Percentiles rank a stretch among this genome's conserved stretches.
Conservation (phyloP, 2,888 invertebrate genomes). For the Pteria penguin region DNA sequence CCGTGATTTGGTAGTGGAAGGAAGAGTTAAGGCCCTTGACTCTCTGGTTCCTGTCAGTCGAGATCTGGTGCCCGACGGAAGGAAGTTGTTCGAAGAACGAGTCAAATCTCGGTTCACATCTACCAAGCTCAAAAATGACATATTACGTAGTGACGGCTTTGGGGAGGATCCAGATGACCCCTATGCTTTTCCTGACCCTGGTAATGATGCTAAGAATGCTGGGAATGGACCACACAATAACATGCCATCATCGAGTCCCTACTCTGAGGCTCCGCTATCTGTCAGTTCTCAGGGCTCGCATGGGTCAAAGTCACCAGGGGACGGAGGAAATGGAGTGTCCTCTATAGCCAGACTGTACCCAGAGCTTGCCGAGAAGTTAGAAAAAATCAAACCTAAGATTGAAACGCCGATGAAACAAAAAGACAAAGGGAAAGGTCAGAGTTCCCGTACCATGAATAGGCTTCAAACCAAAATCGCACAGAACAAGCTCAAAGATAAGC, state of each 20-base stretch:
- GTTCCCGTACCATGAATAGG: conserved; percentile 79
- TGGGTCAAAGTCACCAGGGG: conserved; percentile 46
- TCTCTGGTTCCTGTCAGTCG: conserved; percentile 16
- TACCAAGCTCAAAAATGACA: conserved; percentile 30
- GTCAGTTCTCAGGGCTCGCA: conserved; percentile 35
- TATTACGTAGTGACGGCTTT: conserved; percentile 12
- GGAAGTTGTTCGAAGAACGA: conserved; percentile 66
- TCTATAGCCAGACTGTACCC: conserved; percentile 77
- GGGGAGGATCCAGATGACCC: conserved; percentile 73
- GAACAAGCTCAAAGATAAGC: conserved; percentile 79
- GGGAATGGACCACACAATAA: conserved; percentile 44
- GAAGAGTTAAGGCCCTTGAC: conserved; percentile 1
- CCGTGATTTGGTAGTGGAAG: conserved; percentile 9
- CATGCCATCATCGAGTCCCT: conserved; percentile 30
- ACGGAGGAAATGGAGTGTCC: conserved; percentile 52
- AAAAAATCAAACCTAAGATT: conserved; percentile 69
- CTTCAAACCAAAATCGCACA: conserved; percentile 80
- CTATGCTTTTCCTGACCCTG: conserved; percentile 72
- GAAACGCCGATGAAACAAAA: conserved; percentile 58
- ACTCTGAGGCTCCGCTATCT: conserved; percentile 42
- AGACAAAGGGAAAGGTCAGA: conserved; percentile 65
- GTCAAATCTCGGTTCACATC: conserved; percentile 55
- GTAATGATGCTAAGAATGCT: conserved; percentile 39
- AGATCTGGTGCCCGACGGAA: conserved; percentile 52
- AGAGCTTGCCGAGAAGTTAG: conserved; percentile 77